Base-by-base conservation (phyloP, 2,113 vertebrate genomes). In the Podarcis cretensis region DNA sequence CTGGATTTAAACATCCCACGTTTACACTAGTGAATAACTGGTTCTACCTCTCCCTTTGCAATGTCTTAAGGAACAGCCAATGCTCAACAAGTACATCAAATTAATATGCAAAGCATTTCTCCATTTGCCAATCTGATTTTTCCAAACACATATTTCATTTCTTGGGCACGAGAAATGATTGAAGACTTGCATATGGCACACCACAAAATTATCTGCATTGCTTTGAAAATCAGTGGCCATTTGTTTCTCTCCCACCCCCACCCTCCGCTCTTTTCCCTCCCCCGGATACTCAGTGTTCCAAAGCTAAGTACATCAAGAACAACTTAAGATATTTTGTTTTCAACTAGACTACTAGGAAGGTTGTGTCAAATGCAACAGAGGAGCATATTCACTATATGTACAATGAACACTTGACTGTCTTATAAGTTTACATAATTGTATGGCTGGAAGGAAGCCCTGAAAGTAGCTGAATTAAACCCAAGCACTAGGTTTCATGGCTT, bases 1-100 rank as follows among this genome's bases (percentile, higher is more conserved):
- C 85, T 10, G 83, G 91, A 90, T 84, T 84, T 30, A 1, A 89
- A 94, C 91, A 87, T 40, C 83, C 84, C n/a, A 59, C 82, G 77
- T 92, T 94, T 91, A 87, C 86, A 84, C 92, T 93, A 92, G 89
- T 89, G 30, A 87, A 63, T 92, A 93, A 94, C 78, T 84, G 88
- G 84, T 87, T 94, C 86, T 80, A 86, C 14, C 66, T 9, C 63
- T 30, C 23, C 81, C 13, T 20, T 25, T 66, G 0, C 21, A 82
- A 13, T 40, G 2, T 91, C 93, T 92, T 74, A 89, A 54, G 92
- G 32, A 91, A 86, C 68, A 87, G 91, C 85, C 88, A 83, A 59
- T 90, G 89, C 84, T 88, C 90, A 73, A 86, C 37, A 90, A 92
- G 89, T 85, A 32, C 88, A 73, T 81, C n/a, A 57, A 43, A 88